Evolutionary conservation across 2,888 invertebrate species (phyloP), one percentile per base, ranked within the genome.

Genomic region (Rhaphigaster nebulosa): DNA sequence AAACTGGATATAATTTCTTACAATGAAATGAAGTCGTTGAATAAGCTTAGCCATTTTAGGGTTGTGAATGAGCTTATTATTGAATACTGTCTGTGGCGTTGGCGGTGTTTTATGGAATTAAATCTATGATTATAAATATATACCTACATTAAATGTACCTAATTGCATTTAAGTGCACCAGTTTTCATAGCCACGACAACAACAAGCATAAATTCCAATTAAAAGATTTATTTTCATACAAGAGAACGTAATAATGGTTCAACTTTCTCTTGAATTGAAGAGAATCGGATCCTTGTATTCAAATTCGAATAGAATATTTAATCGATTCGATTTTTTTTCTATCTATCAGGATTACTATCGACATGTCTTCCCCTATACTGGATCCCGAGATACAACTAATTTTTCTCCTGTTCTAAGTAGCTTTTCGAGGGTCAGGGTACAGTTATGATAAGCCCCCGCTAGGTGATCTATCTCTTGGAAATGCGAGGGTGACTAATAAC

Each of bases 361-460:
- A 84, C 84, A 45, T 50, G 84, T 50, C 84, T 84, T n/a, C 45
- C 34, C 45, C 0, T 15, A 45, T 12, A 13, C 4, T n/a, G 41
- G 45, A 84, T 45, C 23, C 2, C n/a, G 3, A 50, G n/a, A 84
- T 50, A 84, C 0, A 84, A 50, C 23, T 38, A 45, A 84, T 84
- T 84, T 84, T 84, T 84, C 84, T 84, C 84, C 84, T 6, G 84
- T n/a, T n/a, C 45, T 84, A 84, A 84, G 84, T 84, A 84, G 84
- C 84, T 84, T 84, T 84, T 45, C 84, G n/a, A 45, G 45, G 84
- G 84, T n/a, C 45, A 4, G 84, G 45, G 84, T 84, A 84, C 84
- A 84, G 84, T 84, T 84, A 84, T 84, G 84, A 84, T 84, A 84
- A 84, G 84, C 84, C 84, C 8, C 8, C 3, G 41, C 26, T 45